These are phyloP conservation scores for Lepisosteus oculatus DNA, from an alignment of 2,113 vertebrate species.

Conservation along the genomic window DNA sequence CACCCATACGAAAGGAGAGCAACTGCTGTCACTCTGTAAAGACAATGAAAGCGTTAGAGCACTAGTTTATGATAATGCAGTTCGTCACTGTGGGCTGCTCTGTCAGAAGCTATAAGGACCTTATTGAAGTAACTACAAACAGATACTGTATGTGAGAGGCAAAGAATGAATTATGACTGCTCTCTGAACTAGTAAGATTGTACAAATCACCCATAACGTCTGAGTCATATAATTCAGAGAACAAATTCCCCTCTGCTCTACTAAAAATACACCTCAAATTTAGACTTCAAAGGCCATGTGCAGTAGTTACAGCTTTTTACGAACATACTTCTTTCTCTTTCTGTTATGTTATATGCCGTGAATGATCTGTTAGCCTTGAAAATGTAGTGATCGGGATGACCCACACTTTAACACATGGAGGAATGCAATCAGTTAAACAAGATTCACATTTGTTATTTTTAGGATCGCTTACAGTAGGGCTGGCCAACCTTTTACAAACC, in stretches of 20 bases:
- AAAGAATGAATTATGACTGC: neutral
- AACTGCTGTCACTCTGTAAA: neutral
- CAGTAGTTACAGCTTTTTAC: too few species aligned
- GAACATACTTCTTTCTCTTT: too few species aligned
- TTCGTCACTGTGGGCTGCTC: neutral
- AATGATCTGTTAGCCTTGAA: too few species aligned
- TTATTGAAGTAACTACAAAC: neutral
- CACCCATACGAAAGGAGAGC: neutral
- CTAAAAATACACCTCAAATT: neutral
- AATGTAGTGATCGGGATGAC: too few species aligned
- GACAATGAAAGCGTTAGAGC: neutral
- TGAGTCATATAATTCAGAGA: neutral
- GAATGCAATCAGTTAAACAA: too few species aligned
- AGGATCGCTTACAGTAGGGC: too few species aligned
- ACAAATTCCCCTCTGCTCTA: neutral
- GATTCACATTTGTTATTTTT: too few species aligned
- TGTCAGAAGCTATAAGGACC: slow-evolving; percentile 4
- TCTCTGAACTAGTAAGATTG: neutral
- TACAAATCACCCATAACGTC: too few species aligned
- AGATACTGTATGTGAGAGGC: neutral
- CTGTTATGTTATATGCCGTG: too few species aligned
- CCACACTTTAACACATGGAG: too few species aligned
- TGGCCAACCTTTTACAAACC: too few species aligned
- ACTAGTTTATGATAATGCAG: neutral
- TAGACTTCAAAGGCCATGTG: neutral